Evolutionary conservation across 2,888 invertebrate species (phyloP).

Genomic region (Entomobrya proxima): DNA sequence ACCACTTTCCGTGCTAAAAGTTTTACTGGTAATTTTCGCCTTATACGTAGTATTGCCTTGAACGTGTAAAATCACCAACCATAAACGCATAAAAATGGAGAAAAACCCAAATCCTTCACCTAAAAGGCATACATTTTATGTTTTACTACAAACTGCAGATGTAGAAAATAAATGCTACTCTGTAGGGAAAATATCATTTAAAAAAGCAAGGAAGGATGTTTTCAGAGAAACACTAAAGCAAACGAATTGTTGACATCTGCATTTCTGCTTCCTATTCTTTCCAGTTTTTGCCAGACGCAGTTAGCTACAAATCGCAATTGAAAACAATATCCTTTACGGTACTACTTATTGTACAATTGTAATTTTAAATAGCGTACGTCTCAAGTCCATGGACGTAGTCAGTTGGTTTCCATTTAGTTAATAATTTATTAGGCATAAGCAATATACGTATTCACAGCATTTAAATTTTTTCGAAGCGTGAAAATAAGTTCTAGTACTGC

Average conservation of each 20-base stretch:
- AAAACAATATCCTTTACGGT: slow-evolving; percentile 22
- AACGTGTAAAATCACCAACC: slow-evolving; percentile 39
- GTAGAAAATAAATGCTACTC: not conserved
- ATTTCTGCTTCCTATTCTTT: slow-evolving; percentile 10
- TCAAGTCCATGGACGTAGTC: not conserved
- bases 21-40: slow-evolving; percentile 31
- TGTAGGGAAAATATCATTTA: not conserved
- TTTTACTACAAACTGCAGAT: not conserved
- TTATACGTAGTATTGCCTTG: not conserved
- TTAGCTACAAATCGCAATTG: not conserved
- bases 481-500: not conserved
- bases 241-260: slow-evolving; percentile 56
- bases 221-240: slow-evolving; percentile 30
- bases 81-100: slow-evolving; percentile 35
- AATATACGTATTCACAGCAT: not conserved
- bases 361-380: not conserved
- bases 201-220: not conserved
- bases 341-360: not conserved
- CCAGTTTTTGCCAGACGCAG: not conserved
- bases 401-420: slow-evolving; percentile 31
- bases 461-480: not conserved
- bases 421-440: slow-evolving; percentile 32
- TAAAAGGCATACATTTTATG: not conserved
- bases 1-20: slow-evolving; percentile 18
- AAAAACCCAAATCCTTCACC: not conserved